phyloP scores from a whole-genome alignment of 1,140 invertebrate species.

The Venustaconcha ellipsiformis region DNA sequence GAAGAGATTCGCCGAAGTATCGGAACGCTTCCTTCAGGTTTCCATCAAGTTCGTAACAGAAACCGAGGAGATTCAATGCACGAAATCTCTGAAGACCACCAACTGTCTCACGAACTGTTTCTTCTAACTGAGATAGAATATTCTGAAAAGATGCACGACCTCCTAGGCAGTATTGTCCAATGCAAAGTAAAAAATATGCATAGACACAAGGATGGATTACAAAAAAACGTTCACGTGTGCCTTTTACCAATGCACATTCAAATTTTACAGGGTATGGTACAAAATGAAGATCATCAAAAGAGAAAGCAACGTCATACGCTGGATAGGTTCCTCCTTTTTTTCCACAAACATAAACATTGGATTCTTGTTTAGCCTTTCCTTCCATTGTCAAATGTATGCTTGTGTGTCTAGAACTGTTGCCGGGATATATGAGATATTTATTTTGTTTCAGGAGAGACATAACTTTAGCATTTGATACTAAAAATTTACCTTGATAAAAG shows the following conservation, averaged over 20 bases:
- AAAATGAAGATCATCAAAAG: constrained; percentile 16
- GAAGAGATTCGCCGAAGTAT: too few species aligned
- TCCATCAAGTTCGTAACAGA: neutral
- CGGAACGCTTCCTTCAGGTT: too few species aligned
- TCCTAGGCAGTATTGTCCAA: neutral
- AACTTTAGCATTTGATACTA: neutral
- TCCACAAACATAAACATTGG: neutral
- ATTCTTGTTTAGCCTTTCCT: constrained; percentile 3
- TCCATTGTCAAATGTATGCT: neutral
- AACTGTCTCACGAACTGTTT: neutral
- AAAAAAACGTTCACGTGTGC: neutral
- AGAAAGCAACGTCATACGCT: constrained; percentile 20
- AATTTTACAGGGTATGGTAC: constrained; percentile 24
- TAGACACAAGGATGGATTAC: constrained; percentile 17
- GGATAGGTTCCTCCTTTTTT: constrained; percentile 6
- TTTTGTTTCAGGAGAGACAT: neutral
- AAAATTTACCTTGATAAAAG: neutral
- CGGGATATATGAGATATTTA: neutral
- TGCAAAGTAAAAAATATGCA: constrained; percentile 9
- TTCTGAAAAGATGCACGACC: neutral
- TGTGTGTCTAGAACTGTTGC: neutral
- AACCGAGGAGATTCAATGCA: neutral
- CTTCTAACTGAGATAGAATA: neutral
- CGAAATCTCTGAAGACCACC: neutral
- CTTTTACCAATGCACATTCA: constrained; percentile 18